Conservation (phyloP, 1,140 invertebrate genomes). For the Apis mellifera region DNA sequence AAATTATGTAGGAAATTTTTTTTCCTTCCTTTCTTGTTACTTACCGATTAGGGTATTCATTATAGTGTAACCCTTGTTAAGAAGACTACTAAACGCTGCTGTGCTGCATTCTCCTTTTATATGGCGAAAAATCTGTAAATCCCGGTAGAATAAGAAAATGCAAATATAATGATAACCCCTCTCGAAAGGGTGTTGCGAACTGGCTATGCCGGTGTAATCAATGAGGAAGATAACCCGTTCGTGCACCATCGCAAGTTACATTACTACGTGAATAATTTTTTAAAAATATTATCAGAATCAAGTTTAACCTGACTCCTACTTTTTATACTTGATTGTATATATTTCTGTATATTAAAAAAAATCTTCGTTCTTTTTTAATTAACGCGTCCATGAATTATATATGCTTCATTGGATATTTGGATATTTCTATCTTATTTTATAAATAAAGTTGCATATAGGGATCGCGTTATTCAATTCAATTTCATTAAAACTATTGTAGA, state of each 20-base stretch:
- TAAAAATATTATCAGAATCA: constrained; percentile 30
- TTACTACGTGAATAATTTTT: constrained; percentile 10
- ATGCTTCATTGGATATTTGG: background rate
- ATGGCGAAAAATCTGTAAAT: constrained; percentile 68
- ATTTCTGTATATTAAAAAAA: background rate
- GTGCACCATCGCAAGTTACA: constrained; percentile 38
- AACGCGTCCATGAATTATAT: too few species aligned
- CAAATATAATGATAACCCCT: constrained; percentile 73
- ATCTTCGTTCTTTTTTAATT: background rate
- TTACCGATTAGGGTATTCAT: constrained; percentile 70
- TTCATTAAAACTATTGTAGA: too few species aligned
- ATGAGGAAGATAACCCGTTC: constrained; percentile 71
- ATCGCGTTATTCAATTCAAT: too few species aligned
- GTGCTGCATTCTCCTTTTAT: constrained; percentile 72
- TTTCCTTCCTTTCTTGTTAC: constrained; percentile 24
- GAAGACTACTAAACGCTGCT: constrained; percentile 68
- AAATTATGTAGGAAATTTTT: background rate
- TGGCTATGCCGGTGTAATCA: constrained; percentile 57
- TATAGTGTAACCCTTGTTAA: constrained; percentile 63
- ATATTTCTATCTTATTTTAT: background rate
- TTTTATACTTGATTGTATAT: background rate
- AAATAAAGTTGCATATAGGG: background rate
- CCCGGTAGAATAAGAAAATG: constrained; percentile 66
- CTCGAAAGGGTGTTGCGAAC: constrained; percentile 64
- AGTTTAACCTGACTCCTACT: background rate